These are phyloP conservation scores for Buphagus erythrorhynchus DNA, from an alignment of 2,797 vertebrate species.

Conservation along the genomic window DNA sequence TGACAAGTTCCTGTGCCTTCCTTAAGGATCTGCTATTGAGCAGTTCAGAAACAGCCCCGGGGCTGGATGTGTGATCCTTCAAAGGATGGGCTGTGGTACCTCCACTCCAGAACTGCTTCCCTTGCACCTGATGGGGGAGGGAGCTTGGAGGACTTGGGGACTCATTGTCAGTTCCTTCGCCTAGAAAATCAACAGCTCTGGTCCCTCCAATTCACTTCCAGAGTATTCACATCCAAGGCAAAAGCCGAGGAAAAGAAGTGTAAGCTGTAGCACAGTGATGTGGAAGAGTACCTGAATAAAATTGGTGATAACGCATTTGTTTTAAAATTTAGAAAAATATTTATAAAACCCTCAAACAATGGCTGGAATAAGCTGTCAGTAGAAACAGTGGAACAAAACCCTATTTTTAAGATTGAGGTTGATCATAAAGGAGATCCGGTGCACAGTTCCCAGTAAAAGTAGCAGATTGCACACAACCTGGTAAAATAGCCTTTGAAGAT, in stretches of 20 bases:
- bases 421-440: not conserved
- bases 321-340: not conserved
- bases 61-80: not conserved
- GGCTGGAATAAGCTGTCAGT: not conserved
- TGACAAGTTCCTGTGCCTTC: not conserved
- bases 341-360: not conserved
- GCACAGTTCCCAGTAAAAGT: not conserved
- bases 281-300: not conserved
- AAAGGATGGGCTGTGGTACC: not conserved
- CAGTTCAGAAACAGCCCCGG: not conserved
- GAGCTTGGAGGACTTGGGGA: not conserved
- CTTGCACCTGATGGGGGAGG: accelerated
- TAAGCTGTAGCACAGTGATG: not conserved
- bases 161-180: not conserved
- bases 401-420: not conserved
- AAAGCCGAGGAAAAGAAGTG: accelerated
- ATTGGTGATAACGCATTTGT: not conserved
- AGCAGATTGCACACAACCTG: not conserved
- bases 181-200: not conserved
- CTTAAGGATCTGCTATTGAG: not conserved
- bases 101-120: not conserved
- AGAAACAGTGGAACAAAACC: not conserved
- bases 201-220: not conserved
- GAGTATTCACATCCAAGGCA: not conserved
- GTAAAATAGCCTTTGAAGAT: not conserved